These are phyloP conservation scores for Pycnomerus fuliginosus DNA, from an alignment of 2,888 invertebrate species.

Conservation along the genomic window DNA sequence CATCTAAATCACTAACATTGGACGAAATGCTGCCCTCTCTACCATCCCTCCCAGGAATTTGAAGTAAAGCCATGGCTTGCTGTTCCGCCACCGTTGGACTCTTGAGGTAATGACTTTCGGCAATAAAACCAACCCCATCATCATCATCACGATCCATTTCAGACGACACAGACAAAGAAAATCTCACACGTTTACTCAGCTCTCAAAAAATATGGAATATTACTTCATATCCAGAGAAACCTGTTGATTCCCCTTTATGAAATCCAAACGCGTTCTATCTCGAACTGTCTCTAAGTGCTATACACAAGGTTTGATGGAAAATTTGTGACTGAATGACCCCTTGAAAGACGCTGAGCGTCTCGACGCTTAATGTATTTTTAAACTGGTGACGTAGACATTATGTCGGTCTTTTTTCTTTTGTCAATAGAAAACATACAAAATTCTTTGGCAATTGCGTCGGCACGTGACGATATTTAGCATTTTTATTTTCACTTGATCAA, in stretches of 20 bases:
- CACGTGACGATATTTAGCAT: neutral
- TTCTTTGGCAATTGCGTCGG: conserved; percentile 12
- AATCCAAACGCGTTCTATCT: too few species aligned
- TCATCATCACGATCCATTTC: conserved; percentile 48
- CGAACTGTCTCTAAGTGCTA: too few species aligned
- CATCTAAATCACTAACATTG: conserved; percentile 58
- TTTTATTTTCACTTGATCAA: too few species aligned
- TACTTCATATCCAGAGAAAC: neutral
- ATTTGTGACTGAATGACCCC: conserved; percentile 37
- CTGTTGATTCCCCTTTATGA: too few species aligned
- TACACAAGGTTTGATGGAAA: conserved; percentile 14
- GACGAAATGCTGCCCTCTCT: conserved; percentile 57
- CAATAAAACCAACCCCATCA: conserved; percentile 57
- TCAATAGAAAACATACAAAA: conserved; percentile 43
- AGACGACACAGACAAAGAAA: conserved; percentile 33
- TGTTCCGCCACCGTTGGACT: conserved; percentile 50
- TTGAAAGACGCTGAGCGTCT: conserved; percentile 39
- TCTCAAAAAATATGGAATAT: neutral
- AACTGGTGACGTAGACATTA: conserved; percentile 33
- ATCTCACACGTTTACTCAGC: conserved; percentile 31
- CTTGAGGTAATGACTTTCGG: conserved; percentile 58
- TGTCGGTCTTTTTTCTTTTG: conserved; percentile 31
- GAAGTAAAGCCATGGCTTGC: conserved; percentile 50
- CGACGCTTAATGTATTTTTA: conserved; percentile 41
- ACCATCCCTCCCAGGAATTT: conserved; percentile 47